phyloP scores from a whole-genome alignment of 2,797 vertebrate species.

The Lepilemur septentrionalis region DNA sequence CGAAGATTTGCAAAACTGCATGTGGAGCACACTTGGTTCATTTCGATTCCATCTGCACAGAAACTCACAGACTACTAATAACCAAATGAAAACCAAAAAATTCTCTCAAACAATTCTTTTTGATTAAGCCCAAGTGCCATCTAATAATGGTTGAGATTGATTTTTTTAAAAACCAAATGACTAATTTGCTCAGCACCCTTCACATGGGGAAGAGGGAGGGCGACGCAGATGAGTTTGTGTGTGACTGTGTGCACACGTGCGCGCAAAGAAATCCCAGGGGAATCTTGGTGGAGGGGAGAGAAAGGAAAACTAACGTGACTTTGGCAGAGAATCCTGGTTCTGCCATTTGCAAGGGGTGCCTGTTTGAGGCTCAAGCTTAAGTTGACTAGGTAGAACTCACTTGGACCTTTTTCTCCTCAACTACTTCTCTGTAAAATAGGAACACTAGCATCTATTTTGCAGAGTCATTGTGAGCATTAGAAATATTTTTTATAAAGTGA shows the following conservation, averaged over 20 bases:
- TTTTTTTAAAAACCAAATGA: not conserved
- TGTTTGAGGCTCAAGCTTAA: not conserved
- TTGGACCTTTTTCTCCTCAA: not conserved
- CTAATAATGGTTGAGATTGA: conserved; percentile 32
- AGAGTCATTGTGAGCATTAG: not conserved
- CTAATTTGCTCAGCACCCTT: conserved; percentile 41
- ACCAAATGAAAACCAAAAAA: conserved; percentile 33
- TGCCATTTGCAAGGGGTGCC: not conserved
- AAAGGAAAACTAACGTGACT: not conserved
- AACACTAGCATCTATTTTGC: not conserved
- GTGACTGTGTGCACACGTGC: not conserved
- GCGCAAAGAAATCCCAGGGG: not conserved
- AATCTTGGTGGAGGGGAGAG: not conserved
- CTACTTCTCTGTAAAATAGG: not conserved
- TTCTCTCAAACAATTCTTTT: conserved; percentile 44
- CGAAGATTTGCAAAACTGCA: not conserved
- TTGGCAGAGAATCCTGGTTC: not conserved
- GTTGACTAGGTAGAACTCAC: not conserved
- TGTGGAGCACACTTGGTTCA: not conserved
- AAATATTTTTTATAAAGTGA: conserved; percentile 10
- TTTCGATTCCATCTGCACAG: conserved; percentile 48
- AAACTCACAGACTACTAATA: not conserved
- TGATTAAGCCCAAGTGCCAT: conserved; percentile 61
- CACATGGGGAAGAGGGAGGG: not conserved
- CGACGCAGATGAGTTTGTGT: not conserved